Evolutionary conservation across 2,888 invertebrate species (phyloP).

Genomic region (Heliconius charithonia): DNA sequence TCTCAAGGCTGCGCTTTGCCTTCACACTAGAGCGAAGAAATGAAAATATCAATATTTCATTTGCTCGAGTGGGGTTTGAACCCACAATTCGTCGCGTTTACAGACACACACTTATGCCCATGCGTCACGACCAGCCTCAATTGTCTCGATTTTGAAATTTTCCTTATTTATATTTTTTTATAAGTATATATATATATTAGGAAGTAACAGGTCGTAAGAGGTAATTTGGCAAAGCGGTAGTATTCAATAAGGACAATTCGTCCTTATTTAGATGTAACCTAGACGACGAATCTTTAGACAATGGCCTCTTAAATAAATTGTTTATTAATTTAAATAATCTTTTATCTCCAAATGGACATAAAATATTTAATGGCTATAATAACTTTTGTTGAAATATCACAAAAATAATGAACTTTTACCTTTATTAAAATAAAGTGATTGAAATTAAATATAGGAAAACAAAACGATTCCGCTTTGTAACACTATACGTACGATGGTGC

Average conservation of each 20-base stretch:
- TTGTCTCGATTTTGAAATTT: background rate
- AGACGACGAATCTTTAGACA: slow-evolving; percentile 26
- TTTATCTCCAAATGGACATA: background rate
- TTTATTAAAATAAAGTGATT: background rate
- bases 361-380: background rate
- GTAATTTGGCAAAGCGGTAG: slow-evolving; percentile 17
- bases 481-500: background rate
- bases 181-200: slow-evolving; percentile 3
- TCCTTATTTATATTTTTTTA: background rate
- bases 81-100: too few species aligned
- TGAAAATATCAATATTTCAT: too few species aligned
- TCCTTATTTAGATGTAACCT: slow-evolving; percentile 32
- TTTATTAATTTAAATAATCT: background rate
- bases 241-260: slow-evolving; percentile 22
- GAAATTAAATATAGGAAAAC: background rate
- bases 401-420: background rate
- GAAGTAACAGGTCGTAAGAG: slow-evolving; percentile 9
- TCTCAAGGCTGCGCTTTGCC: too few species aligned
- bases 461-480: background rate
- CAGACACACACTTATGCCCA: too few species aligned
- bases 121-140: too few species aligned
- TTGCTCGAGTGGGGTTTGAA: too few species aligned
- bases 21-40: too few species aligned
- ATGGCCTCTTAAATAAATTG: slow-evolving; percentile 19
- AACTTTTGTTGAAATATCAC: background rate